Evolutionary conservation across 2,113 vertebrate genomes (phyloP).

Genomic region (Aleadryas rufinucha): DNA sequence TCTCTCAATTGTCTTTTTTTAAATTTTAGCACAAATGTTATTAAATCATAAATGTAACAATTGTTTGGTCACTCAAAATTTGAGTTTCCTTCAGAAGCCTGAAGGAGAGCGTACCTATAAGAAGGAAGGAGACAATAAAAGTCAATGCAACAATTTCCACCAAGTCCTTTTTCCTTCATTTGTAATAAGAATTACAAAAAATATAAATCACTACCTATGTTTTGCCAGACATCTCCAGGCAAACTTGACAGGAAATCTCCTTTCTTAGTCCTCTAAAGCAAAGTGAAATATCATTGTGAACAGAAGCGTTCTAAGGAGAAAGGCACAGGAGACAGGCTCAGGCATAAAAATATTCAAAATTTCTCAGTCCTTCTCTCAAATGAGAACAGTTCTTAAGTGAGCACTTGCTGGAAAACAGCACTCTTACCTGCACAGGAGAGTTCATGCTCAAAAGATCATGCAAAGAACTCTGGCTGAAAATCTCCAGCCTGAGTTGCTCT

Average conservation of each 20-base stretch:
- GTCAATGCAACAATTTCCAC: background rate
- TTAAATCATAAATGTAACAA: background rate
- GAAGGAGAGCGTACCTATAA: background rate
- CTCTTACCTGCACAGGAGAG: background rate
- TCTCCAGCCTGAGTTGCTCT: background rate
- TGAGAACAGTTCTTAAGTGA: background rate
- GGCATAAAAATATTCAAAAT: background rate
- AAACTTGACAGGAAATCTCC: background rate
- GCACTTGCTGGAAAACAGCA: background rate
- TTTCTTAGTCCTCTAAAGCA: background rate
- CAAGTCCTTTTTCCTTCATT: fast-evolving
- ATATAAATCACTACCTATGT: background rate
- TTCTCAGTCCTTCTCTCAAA: background rate
- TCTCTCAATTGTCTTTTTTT: background rate
- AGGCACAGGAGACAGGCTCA: background rate
- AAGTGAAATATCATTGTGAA: background rate
- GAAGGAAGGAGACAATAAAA: background rate
- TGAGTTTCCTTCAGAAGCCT: background rate
- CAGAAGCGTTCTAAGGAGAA: background rate
- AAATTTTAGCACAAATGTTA: background rate
- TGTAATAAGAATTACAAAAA: background rate
- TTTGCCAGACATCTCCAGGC: background rate
- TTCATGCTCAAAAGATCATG: background rate
- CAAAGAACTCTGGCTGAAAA: background rate
- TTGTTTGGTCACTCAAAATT: background rate